Conservation (phyloP, 1,140 invertebrate genomes). For the Anadara kagoshimensis region DNA sequence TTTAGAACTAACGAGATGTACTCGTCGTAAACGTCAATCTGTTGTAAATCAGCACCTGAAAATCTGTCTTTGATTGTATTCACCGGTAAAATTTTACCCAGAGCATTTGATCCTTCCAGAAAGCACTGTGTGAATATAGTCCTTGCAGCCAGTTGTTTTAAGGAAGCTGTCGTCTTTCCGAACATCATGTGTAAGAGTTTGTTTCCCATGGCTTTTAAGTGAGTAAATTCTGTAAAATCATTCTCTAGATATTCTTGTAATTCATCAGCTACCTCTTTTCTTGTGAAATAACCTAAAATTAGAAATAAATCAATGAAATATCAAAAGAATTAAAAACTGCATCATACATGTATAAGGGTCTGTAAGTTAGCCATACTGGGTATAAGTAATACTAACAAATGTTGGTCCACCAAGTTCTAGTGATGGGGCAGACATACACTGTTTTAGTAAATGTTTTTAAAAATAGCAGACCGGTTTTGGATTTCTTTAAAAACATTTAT, state of each 20-base stretch:
- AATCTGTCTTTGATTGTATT: constrained; percentile 49
- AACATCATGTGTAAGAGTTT: constrained; percentile 57
- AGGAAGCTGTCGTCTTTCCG: constrained; percentile 54
- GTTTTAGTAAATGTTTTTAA: no score
- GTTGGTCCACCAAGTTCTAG: no score
- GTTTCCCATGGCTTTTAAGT: constrained; percentile 43
- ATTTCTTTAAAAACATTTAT: no score
- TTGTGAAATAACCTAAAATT: constrained; percentile 60
- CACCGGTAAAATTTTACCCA: constrained; percentile 55
- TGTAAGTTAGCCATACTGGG: no score
- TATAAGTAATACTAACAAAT: no score
- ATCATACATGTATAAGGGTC: no score
- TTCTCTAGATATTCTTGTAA: constrained; percentile 49
- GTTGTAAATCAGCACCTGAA: constrained; percentile 38
- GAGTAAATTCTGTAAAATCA: constrained; percentile 59
- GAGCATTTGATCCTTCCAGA: constrained; percentile 47
- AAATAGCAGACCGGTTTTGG: no score
- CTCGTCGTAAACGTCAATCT: constrained; percentile 56
- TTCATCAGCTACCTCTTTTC: constrained; percentile 58
- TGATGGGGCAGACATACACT: no score
- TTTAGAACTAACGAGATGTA: constrained; percentile 60
- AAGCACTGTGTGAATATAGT: constrained; percentile 58
- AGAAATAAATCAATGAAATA: background rate
- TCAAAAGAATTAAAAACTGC: no score
- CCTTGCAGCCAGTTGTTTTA: constrained; percentile 55